phyloP scores from a whole-genome alignment of 2,888 invertebrate species.

The Busseola fusca region DNA sequence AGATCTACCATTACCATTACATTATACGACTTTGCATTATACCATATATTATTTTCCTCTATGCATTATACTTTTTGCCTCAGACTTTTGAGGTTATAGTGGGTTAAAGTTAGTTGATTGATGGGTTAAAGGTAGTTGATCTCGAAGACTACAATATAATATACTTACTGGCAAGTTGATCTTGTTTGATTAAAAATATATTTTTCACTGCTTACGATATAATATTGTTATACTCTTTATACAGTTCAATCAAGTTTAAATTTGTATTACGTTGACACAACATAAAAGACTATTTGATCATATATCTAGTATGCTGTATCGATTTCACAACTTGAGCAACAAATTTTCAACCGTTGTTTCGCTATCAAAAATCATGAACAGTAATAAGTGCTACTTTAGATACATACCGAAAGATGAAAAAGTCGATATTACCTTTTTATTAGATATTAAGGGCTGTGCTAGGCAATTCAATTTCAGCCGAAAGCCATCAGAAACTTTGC shows the following conservation, averaged over 20 bases:
- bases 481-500: conserved; percentile 89
- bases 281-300: neutral
- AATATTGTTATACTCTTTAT: too few species aligned
- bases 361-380: conserved; percentile 76
- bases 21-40: too few species aligned
- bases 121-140: too few species aligned
- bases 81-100: conserved; percentile 5
- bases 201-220: neutral
- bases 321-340: conserved; percentile 57
- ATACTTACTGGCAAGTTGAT: too few species aligned
- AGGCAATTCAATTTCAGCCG: conserved; percentile 93
- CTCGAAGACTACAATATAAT: too few species aligned
- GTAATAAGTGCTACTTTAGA: conserved; percentile 82
- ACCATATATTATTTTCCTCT: too few species aligned
- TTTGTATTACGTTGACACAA: neutral
- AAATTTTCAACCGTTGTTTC: conserved; percentile 72
- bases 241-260: neutral
- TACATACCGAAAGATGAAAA: conserved; percentile 75
- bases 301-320: conserved; percentile 65
- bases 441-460: conserved; percentile 75
- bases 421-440: conserved; percentile 80
- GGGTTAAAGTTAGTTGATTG: neutral
- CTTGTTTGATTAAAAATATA: neutral
- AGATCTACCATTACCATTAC: too few species aligned
- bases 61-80: too few species aligned